phyloP scores from a whole-genome alignment of 1,140 invertebrate genomes.

The Drosophila sp. region DNA sequence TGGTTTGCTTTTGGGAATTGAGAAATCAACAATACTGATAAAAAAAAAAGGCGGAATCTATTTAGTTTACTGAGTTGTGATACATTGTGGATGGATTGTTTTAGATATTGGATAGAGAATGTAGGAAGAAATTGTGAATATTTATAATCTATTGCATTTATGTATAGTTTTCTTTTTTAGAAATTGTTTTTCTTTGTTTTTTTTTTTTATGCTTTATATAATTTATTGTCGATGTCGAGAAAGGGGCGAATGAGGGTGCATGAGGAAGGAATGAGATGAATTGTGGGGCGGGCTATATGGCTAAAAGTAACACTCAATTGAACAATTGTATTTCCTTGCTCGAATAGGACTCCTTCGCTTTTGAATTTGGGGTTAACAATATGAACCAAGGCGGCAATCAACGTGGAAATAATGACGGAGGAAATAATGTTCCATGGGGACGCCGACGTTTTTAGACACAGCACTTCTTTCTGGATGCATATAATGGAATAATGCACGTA shows the following conservation, averaged over 20 bases:
- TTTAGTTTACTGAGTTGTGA: neutral
- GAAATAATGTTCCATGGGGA: conserved; percentile 82
- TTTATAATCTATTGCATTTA: neutral
- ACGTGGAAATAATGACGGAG: conserved; percentile 76
- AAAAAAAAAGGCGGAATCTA: neutral
- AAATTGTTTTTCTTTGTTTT: neutral
- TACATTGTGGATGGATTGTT: conserved; percentile 2
- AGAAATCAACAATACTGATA: no score
- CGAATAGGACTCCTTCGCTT: conserved; percentile 77
- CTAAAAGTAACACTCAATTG: conserved; percentile 54
- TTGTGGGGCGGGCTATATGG: conserved; percentile 8
- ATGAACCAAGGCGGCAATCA: conserved; percentile 80
- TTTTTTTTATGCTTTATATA: neutral
- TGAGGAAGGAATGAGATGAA: neutral
- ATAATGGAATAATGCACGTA: conserved; percentile 1
- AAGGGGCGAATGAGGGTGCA: neutral
- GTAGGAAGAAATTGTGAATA: neutral
- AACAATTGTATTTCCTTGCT: conserved; percentile 75
- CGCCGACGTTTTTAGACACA: conserved; percentile 76
- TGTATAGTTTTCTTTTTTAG: neutral
- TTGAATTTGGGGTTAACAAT: conserved; percentile 82
- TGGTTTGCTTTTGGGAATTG: no score
- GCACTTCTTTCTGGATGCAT: conserved; percentile 20
- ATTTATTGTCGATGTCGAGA: neutral
- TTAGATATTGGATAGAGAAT: neutral